These are phyloP conservation scores for Meloidogyne hapla DNA, from an alignment of 1,140 invertebrate species.

Conservation along the genomic window DNA sequence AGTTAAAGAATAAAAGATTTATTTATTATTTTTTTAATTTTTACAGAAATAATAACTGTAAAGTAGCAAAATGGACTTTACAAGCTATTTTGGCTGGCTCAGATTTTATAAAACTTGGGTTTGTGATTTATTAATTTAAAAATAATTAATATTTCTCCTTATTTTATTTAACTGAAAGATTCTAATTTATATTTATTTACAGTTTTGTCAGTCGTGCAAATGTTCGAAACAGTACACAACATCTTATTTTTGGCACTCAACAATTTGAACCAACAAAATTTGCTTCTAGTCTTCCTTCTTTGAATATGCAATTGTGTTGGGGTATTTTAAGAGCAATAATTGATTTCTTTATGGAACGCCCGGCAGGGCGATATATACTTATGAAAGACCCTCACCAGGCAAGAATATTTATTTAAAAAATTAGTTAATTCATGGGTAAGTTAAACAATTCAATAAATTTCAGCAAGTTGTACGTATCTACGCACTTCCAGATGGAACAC, in stretches of 20 bases:
- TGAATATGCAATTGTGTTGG: slow-evolving; percentile 99
- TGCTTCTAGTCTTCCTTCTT: slow-evolving; percentile 73
- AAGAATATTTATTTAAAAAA: background rate
- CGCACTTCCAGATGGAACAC: slow-evolving; percentile 57
- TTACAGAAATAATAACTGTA: slow-evolving; percentile 91
- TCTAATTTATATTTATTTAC: slow-evolving; percentile 31
- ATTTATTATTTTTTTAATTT: background rate
- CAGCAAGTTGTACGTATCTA: slow-evolving; percentile 71
- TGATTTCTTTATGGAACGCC: slow-evolving; percentile 94
- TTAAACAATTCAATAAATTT: slow-evolving; percentile 63
- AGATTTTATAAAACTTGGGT: slow-evolving; percentile 93
- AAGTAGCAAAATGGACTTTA: slow-evolving; percentile 98
- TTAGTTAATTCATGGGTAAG: background rate
- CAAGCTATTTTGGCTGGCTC: slow-evolving; percentile 91
- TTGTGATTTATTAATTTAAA: background rate
- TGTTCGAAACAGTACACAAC: slow-evolving; percentile 87
- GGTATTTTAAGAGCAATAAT: slow-evolving; percentile 96
- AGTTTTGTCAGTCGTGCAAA: slow-evolving; percentile 90
- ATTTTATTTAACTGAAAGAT: no score
- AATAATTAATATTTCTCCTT: background rate
- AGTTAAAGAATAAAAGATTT: background rate
- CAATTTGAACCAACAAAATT: slow-evolving; percentile 98
- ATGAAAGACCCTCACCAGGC: slow-evolving; percentile 84
- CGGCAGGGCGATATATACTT: slow-evolving; percentile 92
- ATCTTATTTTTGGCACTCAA: slow-evolving; percentile 95